Evolutionary conservation across 1,140 invertebrate genomes (phyloP), one percentile per base, ranked within the genome.

Genomic region (Camponotus vicinus): DNA sequence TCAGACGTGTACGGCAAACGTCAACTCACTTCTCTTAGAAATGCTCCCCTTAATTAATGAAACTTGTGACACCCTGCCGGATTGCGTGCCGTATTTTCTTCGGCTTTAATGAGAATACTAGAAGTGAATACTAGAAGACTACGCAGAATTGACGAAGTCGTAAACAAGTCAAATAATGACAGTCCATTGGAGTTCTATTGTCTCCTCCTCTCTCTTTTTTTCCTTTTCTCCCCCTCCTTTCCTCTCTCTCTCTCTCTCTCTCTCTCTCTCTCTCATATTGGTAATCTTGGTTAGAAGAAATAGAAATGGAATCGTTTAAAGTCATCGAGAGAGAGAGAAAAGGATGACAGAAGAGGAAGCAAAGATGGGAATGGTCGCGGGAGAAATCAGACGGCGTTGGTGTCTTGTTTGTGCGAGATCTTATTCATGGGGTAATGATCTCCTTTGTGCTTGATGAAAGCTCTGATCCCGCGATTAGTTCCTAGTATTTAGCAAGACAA

Each of bases 1-100:
- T n/a, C 55, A 63, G 57, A 9, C 18, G 52, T 57, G 49, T 40
- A 69, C 27, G 34, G 34, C 15, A 37, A 77, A 63, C 52, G 64
- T 61, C 49, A 18, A 59, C 49, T 55, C 55, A 18, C 32, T 71
- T 82, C 88, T 61, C 73, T 85, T 42, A 59, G 59, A 77, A 49
- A 49, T 9, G 45, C 42, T 55, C 27, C 85, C 87, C 89, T 93
- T 93, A 93, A 93, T 93, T 93, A 93, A 93, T 92, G 91, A 91
- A 92, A 91, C 89, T 92, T 91, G 80, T 90, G 90, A 89, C 89
- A 90, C 80, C 71, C 64, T 55, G 69, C 85, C 67, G 86, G 82
- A 85, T 80, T 86, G 73, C 87, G 71, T 84, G 86, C 3, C 57
- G n/a, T 82, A 86, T 67, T 80, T 87, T 87, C 57, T 87, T 79